Base-by-base conservation (phyloP, 1,140 invertebrate genomes). In the Heterodera schachtii region DNA sequence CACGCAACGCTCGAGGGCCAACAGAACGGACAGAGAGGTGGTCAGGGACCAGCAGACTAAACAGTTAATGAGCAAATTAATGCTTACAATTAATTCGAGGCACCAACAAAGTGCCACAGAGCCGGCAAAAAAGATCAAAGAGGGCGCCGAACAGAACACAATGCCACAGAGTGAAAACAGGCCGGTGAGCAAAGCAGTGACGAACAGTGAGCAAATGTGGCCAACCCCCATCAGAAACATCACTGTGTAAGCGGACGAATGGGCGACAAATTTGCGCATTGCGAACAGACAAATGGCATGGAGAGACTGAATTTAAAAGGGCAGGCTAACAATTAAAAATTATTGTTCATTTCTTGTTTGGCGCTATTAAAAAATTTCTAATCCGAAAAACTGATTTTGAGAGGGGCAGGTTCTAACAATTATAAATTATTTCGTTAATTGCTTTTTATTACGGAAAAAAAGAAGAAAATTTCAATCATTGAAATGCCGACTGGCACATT, bases 101-200 rank as follows among this genome's bases (percentile, higher is more conserved):
- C 67, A 9, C 67, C n/a, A n/a, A 69, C 67, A 69, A 69, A 69
- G 67, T 69, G 67, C 67, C n/a, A 69, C 41, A 31, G 67, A 2
- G 3, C 67, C 67, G 67, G 67, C n/a, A 69, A 43, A 21, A 69
- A 69, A 31, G n/a, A 16, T 21, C 8, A 69, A n/a, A 21, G 19
- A 8, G 7, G 67, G 67, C n/a, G 8, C 1, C n/a, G 67, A 69
- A 3, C 67, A 69, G 19, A 31, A 69, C 8, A 69, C 67, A 31
- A n/a, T n/a, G n/a, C 67, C 67, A 31, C 7, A 8, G 67, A 69
- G 67, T n/a, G 41, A 43, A n/a, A 69, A 69, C 11, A 69, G 8
- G 7, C 67, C 67, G 67, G n/a, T 69, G 67, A 69, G 67, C 19
- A 69, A 43, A 43, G 67, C 67, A 8, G 67, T 69, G 67, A 69